Conservation (phyloP, 2,888 invertebrate species). For the Perizoma affinitatum region DNA sequence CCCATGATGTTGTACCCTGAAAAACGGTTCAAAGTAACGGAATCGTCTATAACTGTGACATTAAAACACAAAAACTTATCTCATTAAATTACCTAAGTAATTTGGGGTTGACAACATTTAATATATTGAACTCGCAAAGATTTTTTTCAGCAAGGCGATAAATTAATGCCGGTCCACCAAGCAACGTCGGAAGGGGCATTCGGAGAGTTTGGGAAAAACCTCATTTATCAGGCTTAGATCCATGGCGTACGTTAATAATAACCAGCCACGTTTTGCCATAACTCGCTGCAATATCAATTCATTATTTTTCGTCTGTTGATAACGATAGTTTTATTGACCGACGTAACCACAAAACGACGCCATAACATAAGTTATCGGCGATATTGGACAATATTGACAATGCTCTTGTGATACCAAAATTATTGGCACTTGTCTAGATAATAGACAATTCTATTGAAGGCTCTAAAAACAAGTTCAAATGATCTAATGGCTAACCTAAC, state of each 20-base stretch:
- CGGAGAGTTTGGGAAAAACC: background rate
- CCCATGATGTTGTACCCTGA: too few species aligned
- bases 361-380: conserved; percentile 49
- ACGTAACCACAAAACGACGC: conserved; percentile 42
- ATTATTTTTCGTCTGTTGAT: conserved; percentile 41
- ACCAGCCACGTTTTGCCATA: conserved; percentile 13
- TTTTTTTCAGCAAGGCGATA: too few species aligned
- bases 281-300: conserved; percentile 34
- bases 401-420: conserved; percentile 42
- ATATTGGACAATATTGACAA: conserved; percentile 53
- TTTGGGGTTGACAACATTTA: too few species aligned
- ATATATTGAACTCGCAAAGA: too few species aligned
- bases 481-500: too few species aligned
- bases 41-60: too few species aligned
- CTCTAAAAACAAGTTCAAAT: conserved; percentile 1
- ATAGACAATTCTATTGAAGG: conserved; percentile 5
- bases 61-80: too few species aligned
- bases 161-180: too few species aligned
- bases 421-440: conserved; percentile 34
- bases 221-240: conserved; percentile 13
- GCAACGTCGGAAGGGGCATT: too few species aligned
- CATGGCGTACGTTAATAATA: conserved; percentile 13
- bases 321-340: conserved; percentile 45
- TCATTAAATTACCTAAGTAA: too few species aligned
- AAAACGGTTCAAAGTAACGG: too few species aligned